Evolutionary conservation across 53 echinoderm and acorn worm genomes (phyloP), one percentile per base, ranked within the genome.

Genomic region (Apostichopus leukothele): DNA sequence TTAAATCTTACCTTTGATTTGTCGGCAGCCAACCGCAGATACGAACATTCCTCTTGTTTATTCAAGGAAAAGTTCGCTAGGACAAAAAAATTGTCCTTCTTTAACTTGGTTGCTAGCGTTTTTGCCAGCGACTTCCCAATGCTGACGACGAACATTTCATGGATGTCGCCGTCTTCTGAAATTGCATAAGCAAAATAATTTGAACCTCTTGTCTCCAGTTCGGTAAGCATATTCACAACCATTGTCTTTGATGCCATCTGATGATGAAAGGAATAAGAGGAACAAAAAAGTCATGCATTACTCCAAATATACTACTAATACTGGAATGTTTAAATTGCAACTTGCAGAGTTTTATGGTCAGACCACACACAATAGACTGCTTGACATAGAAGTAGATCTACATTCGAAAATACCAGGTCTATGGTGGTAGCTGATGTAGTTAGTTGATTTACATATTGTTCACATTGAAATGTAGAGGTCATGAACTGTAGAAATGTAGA

Each of bases 1-100:
- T 25, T 25, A 25, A 25, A 25, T 25, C 25, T 25, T 25, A 25
- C 25, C 25, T 25, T 25, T 25, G 0, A 25, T 25, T 25, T 25
- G 25, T 25, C 25, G 25, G 25, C 59, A 20, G 54, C 13, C 53
- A 81, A 9, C 12, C 81, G 52, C 13, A 81, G 81, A 18, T 81
- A 81, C 54, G 81, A 52, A 52, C 81, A 81, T 81, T 81, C 81
- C 6, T 81, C 55, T 57, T 53, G 51, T n/a, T 81, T 81, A 52
- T 53, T 81, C 14, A 81, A 6, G 5, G 81, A 54, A 54, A 81
- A 81, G 0, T 52, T 52, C 16, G 81, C 53, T 1, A 81, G 5
- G 7, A 81, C 22, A 13, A 50, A 81, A 18, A 54, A 81, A 5
- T 54, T 81, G n/a, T 14, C 54, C 14, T 81, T 81, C 53, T 7